Evolutionary conservation across 2,888 invertebrate species (phyloP).

Genomic region (Cinara cedri): DNA sequence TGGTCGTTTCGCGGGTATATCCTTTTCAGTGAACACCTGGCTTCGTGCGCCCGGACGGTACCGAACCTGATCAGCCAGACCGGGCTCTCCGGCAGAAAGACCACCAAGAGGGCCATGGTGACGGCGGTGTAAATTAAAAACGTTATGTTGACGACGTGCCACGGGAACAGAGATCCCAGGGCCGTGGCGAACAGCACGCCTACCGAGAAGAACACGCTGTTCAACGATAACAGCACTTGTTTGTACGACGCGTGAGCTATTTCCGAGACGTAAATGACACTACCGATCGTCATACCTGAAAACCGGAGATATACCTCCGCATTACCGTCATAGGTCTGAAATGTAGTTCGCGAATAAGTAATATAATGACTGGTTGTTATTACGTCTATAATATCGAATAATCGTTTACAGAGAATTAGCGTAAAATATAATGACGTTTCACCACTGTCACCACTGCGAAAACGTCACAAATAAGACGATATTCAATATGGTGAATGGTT

Average conservation of each 20-base stretch:
- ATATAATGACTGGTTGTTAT: too few relatives aligned
- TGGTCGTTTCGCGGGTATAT: constrained; percentile 48
- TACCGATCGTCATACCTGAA: constrained; percentile 66
- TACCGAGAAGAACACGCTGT: constrained; percentile 68
- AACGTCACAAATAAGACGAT: too few relatives aligned
- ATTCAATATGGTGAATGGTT: too few relatives aligned
- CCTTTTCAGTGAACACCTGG: constrained; percentile 29
- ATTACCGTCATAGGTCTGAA: too few relatives aligned
- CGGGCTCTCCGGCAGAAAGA: constrained; percentile 57
- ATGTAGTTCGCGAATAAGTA: too few relatives aligned
- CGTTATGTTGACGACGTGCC: constrained; percentile 61
- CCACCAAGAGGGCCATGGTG: not conserved
- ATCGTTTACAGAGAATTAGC: too few relatives aligned
- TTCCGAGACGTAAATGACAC: constrained; percentile 68
- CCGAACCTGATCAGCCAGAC: constrained; percentile 55
- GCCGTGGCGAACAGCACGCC: constrained; percentile 68
- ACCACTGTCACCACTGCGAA: too few relatives aligned
- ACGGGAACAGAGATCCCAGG: constrained; percentile 65
- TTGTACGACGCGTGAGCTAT: constrained; percentile 67
- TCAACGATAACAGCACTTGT: constrained; percentile 67
- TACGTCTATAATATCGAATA: too few relatives aligned
- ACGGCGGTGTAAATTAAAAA: constrained; percentile 47
- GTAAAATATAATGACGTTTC: too few relatives aligned
- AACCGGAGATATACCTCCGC: not conserved
- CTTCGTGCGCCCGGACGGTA: not conserved